Evolutionary conservation across 1,140 invertebrate genomes (phyloP).

Genomic region (Cydia fagiglandana): DNA sequence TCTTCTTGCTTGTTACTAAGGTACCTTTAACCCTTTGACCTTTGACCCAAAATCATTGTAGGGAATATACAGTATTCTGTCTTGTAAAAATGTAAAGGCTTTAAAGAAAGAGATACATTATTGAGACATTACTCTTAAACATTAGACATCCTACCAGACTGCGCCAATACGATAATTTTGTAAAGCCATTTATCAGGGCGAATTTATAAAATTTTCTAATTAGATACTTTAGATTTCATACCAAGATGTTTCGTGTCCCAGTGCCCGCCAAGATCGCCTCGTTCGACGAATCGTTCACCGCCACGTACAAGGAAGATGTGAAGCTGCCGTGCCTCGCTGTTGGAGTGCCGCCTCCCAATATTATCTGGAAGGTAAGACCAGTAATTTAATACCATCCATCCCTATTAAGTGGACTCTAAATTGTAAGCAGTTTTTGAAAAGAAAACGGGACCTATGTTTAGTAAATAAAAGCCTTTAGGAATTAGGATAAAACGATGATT

Average conservation of each 20-base stretch:
- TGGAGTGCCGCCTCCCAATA: slow-evolving; percentile 92
- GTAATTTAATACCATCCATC: neutral
- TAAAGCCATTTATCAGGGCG: neutral
- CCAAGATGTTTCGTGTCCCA: slow-evolving; percentile 55
- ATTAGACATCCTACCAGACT: neutral
- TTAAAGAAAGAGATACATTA: too few relatives aligned
- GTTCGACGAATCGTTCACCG: slow-evolving; percentile 93
- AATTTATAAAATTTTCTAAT: neutral
- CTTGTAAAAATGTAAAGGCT: too few relatives aligned
- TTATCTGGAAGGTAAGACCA: slow-evolving; percentile 88
- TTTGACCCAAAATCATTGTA: too few relatives aligned
- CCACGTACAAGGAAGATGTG: slow-evolving; percentile 94
- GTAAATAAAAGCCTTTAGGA: too few relatives aligned
- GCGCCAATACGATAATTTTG: neutral
- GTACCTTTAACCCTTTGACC: too few relatives aligned
- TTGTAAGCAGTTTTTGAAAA: too few relatives aligned
- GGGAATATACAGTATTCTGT: too few relatives aligned
- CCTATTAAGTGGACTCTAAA: too few relatives aligned
- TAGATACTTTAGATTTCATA: neutral
- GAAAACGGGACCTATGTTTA: too few relatives aligned
- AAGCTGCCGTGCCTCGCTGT: slow-evolving; percentile 94
- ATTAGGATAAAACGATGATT: too few relatives aligned
- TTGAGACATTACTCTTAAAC: too few relatives aligned
- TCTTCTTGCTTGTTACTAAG: too few relatives aligned
- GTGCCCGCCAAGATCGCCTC: slow-evolving; percentile 96